A percentile compares a stretch with the other conserved stretches of the same genome.
phyloP scores from a whole-genome alignment of 2,113 vertebrate species.

The Asarcornis scutulata region DNA sequence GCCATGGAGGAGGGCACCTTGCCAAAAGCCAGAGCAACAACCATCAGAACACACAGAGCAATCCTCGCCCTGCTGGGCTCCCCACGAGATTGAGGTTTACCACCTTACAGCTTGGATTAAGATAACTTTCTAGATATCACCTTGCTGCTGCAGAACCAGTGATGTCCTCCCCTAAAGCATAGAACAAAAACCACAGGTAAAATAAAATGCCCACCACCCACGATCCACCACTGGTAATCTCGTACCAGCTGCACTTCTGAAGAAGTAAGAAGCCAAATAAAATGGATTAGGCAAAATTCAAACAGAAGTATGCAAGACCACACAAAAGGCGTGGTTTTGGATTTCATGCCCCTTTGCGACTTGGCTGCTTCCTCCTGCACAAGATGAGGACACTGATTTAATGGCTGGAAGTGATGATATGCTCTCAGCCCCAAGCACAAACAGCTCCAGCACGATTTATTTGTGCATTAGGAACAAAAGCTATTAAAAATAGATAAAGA shows the following conservation, averaged over 20 bases:
- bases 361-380: neutral
- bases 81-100: neutral
- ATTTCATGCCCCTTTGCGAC: neutral
- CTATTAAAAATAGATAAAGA: neutral
- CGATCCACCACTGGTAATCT: neutral
- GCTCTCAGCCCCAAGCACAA: neutral
- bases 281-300: neutral
- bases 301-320: neutral
- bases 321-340: neutral
- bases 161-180: neutral
- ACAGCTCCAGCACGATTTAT: neutral
- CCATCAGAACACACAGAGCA: neutral
- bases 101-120: neutral
- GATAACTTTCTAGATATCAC: neutral
- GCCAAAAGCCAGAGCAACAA: neutral
- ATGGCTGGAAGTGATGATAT: neutral
- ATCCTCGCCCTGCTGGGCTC: neutral
- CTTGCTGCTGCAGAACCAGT: neutral
- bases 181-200: neutral
- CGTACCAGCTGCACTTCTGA: neutral
- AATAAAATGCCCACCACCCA: neutral
- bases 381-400: neutral
- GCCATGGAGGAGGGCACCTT: neutral
- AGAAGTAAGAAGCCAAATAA: neutral
- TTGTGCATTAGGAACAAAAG: neutral